Base-by-base conservation (phyloP, 1,140 invertebrate species). In the Ganaspis sp. region DNA sequence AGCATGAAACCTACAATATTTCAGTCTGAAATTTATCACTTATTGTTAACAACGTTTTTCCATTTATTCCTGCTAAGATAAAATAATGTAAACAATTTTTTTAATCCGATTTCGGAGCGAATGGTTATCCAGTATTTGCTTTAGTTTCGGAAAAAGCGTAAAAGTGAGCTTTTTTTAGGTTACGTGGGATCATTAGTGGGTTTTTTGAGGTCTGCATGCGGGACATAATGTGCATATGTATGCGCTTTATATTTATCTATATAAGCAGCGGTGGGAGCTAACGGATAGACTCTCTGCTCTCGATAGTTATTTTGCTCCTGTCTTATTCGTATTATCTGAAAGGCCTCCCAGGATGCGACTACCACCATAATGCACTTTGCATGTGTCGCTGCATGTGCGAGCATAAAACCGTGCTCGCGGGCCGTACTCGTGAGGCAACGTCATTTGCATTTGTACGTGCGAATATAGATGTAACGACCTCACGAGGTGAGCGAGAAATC, bases 261-360 rank as follows among this genome's bases (percentile, higher is more conserved):
- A 58, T 29, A 64, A 23, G 21, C 23, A 29, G 21, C 23, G 15
- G 11, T n/a, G 11, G 58, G 23, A 26, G 12, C 26, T 64, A 64
- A 64, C 58, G 58, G 58, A 64, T 64, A 64, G 58, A 64, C 58
- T 26, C 23, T 72, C 49, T 38, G 64, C 54, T 70, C 38, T 42
- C 81, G 70, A 78, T 80, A 73, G 71, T 83, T 69, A 80, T 72
- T 83, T 77, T 53, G 72, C 29, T 75, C 70, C 45, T 83, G 75
- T 81, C 83, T 64, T 26, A 34, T 81, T 77, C 58, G 64, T 34
- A 84, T 81, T 81, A 81, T 79, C 72, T 49, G 76, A 69, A 75
- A 70, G 78, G 75, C 82, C 78, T 83, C 81, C 81, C 82, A 79
- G 73, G 72, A 81, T 70, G 81, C 72, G 42, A 77, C 54, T 78